Conservation (phyloP, 2,113 vertebrate genomes). For the Columba livia region DNA sequence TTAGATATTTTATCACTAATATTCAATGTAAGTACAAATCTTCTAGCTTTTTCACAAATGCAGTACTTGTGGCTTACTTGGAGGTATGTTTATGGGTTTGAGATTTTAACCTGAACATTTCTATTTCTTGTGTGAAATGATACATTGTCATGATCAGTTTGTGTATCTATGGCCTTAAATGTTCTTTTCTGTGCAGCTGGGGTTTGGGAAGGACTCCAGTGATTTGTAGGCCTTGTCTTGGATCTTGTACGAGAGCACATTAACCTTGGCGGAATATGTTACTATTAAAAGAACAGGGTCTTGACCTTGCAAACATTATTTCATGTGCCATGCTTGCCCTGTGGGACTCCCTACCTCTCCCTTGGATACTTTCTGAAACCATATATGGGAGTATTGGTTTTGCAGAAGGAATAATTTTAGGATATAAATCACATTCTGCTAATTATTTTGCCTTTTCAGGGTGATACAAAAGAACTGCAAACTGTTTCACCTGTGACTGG, state of each 20-base stretch:
- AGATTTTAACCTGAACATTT: not conserved
- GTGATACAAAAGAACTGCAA: not conserved
- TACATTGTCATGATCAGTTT: not conserved
- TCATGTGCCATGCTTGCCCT: not conserved
- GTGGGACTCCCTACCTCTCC: not conserved
- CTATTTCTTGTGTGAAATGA: not conserved
- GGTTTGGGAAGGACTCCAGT: not conserved
- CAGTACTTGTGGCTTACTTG: not conserved
- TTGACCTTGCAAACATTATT: not conserved
- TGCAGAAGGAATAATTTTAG: not conserved
- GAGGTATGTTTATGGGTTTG: not conserved
- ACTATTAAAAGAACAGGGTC: not conserved
- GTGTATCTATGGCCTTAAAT: not conserved
- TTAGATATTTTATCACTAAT: not conserved
- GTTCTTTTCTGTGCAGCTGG: not conserved
- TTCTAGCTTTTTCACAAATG: not conserved
- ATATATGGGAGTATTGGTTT: not conserved
- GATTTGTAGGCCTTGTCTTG: not conserved
- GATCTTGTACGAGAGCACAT: not conserved
- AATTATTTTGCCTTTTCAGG: constrained; percentile 32
- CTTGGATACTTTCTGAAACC: not conserved
- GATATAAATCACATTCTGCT: not conserved
- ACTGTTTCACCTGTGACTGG: not conserved
- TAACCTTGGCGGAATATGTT: not conserved
- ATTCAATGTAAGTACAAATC: not conserved